These are phyloP conservation scores for Chorisops tibialis DNA, from an alignment of 2,888 invertebrate species.

Conservation along the genomic window DNA sequence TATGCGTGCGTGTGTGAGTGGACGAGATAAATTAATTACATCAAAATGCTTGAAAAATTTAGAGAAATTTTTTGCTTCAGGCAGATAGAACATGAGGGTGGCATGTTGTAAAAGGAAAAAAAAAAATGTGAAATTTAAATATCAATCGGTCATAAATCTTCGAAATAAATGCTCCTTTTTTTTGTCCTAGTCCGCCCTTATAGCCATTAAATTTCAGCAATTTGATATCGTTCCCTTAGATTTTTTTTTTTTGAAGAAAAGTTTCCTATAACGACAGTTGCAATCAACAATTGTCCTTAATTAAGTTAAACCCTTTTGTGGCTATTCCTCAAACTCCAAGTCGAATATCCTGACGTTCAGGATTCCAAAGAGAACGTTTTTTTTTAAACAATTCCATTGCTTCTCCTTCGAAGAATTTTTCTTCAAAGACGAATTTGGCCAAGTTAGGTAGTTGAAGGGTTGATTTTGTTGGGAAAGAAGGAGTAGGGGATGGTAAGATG, in stretches of 20 bases:
- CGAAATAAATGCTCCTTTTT: constrained; percentile 21
- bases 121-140: constrained; percentile 22
- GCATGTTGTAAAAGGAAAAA: too few relatives aligned
- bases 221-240: constrained; percentile 6
- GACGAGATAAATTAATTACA: too few relatives aligned
- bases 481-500: constrained; percentile 12
- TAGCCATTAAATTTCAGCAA: constrained; percentile 7
- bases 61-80: too few relatives aligned
- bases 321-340: constrained; percentile 11
- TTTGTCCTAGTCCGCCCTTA: constrained; percentile 19
- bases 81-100: too few relatives aligned
- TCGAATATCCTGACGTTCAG: background rate
- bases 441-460: too few relatives aligned
- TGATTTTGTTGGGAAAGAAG: background rate
- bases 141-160: constrained; percentile 26
- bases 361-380: background rate
- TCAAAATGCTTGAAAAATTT: too few relatives aligned
- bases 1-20: too few relatives aligned
- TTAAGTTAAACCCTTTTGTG: constrained; percentile 29
- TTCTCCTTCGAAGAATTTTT: background rate
- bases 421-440: too few relatives aligned
- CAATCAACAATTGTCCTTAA: constrained; percentile 29
- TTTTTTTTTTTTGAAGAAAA: background rate
- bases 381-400: background rate
- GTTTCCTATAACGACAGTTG: constrained; percentile 25